Evolutionary conservation across 1,140 invertebrate species (phyloP).

Genomic region (Drosophila asahinai): DNA sequence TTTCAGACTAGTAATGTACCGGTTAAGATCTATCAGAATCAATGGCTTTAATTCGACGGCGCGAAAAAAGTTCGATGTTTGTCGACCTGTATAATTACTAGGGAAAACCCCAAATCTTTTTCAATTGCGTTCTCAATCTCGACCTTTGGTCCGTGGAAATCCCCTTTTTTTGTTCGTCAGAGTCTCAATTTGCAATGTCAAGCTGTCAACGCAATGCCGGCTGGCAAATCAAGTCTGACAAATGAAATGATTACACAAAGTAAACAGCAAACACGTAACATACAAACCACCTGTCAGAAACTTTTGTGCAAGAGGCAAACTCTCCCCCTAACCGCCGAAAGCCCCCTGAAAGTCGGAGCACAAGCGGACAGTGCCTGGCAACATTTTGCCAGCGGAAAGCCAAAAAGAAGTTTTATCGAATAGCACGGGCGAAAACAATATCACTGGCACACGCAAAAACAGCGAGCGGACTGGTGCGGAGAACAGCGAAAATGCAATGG

Average conservation of each 20-base stretch:
- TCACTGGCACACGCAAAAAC: conserved; percentile 41
- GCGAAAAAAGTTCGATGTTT: no score
- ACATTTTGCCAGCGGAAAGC: conserved; percentile 73
- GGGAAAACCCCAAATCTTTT: neutral
- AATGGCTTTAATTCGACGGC: no score
- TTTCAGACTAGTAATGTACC: no score
- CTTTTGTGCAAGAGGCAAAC: conserved; percentile 51
- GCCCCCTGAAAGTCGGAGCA: conserved; percentile 1
- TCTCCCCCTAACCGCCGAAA: neutral
- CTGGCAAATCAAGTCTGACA: conserved; percentile 77
- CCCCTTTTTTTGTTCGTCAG: conserved; percentile 8
- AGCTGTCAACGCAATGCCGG: conserved; percentile 62
- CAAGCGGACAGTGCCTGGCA: conserved; percentile 41
- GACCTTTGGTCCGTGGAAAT: neutral
- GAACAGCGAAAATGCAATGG: conserved; percentile 61
- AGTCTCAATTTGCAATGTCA: conserved; percentile 53
- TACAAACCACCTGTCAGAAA: conserved; percentile 79
- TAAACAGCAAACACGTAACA: conserved; percentile 70
- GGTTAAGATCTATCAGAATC: no score
- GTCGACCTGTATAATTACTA: neutral
- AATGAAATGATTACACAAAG: conserved; percentile 84
- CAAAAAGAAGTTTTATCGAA: conserved; percentile 75
- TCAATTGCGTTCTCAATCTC: neutral
- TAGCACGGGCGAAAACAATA: conserved; percentile 54
- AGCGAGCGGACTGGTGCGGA: conserved; percentile 7